Base-by-base conservation (phyloP, 2,113 vertebrate species). In the Hypanus sabinus region DNA sequence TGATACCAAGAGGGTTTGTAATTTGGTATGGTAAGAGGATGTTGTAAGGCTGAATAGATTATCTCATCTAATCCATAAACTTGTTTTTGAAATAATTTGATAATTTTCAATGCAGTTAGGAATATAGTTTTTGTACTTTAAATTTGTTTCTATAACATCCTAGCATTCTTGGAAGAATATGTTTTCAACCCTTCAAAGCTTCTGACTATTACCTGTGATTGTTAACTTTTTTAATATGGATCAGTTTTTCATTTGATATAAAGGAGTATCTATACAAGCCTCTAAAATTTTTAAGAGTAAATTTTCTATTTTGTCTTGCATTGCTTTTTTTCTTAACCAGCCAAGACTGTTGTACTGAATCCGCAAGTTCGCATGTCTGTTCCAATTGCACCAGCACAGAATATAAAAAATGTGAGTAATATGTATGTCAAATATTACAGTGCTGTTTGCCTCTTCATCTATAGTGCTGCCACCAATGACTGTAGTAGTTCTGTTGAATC, bases 281-380 rank as follows among this genome's bases (percentile, higher is more conserved):
- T 60, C 10, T 60, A 30, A 1, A 30, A 60, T 60, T 30, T n/a
- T 88, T n/a, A 16, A n/a, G n/a, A 88, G 27, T 62, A 62, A 88
- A n/a, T 14, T 62, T 65, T 88, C 57, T 14, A 90, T 62, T n/a
- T n/a, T 62, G 5, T 75, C 38, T 62, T 77, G 18, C 65, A 36
- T 38, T 14, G 10, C 60, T 30, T 94, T 93, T 65, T 94, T 80
- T 24, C 83, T 90, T 77, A 38, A 94, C 94, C 96, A 99, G 99
- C 98, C 0, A 99, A 99, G 95, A 97, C 99, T 0, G 97, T 99
- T 96, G 97, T 98, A 94, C 98, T 99, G 93, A 97, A 98, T 0
- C 95, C 98, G 0, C 96, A 98, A 0, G 98, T 99, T 87, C 96
- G 98, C 95, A 99, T 99, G 99, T 99, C 99, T 6, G 98, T 99